Conservation (phyloP, 2,888 invertebrate species). For the Hipparchia semele region DNA sequence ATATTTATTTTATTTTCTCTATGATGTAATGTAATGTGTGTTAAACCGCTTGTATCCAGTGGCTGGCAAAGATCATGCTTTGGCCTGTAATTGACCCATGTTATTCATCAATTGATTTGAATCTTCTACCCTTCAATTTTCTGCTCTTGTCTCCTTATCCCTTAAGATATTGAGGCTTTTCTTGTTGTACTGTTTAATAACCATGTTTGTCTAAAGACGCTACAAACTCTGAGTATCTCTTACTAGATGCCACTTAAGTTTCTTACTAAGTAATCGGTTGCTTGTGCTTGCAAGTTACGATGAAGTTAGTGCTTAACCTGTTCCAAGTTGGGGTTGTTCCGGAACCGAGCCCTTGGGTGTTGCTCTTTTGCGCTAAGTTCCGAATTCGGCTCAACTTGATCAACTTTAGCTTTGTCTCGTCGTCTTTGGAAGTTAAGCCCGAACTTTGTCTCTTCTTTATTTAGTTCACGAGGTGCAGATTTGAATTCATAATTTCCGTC, state of each 20-base stretch:
- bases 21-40: too few relatives aligned
- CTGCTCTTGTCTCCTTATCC: too few relatives aligned
- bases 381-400: neutral
- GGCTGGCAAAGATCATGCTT: too few relatives aligned
- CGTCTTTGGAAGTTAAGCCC: neutral
- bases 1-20: too few relatives aligned
- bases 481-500: neutral
- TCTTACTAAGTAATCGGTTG: constrained; percentile 25
- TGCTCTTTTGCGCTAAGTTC: constrained; percentile 4
- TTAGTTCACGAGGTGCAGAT: neutral
- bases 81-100: too few relatives aligned
- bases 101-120: too few relatives aligned
- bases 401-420: neutral
- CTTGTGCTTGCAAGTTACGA: constrained; percentile 40
- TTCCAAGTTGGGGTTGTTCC: constrained; percentile 35
- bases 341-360: constrained; percentile 20
- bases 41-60: too few relatives aligned
- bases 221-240: neutral
- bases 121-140: too few relatives aligned
- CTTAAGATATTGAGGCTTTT: too few relatives aligned
- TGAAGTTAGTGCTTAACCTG: constrained; percentile 44
- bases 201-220: too few relatives aligned
- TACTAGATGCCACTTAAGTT: neutral
- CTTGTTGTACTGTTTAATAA: too few relatives aligned
- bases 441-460: neutral